Conservation (phyloP, 2,797 vertebrate genomes). For the Phoebastria nigripes region DNA sequence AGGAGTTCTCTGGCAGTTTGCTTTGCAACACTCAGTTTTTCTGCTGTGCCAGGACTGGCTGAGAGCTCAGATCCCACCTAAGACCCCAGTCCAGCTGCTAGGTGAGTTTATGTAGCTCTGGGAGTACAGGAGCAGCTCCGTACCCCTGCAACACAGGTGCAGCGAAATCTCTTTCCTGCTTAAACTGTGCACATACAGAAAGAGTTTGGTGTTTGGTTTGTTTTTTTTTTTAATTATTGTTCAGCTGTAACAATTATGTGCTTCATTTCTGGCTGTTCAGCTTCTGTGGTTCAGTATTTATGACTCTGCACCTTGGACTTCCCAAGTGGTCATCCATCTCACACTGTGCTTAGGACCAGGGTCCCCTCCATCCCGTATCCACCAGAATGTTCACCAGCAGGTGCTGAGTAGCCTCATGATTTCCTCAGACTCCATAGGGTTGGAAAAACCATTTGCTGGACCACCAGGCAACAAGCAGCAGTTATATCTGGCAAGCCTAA, state of each 20-base stretch:
- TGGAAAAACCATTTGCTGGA: conserved; percentile 4
- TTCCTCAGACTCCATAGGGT: background rate
- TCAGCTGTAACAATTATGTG: background rate
- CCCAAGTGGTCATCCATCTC: background rate
- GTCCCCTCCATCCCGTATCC: background rate
- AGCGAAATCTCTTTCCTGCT: background rate
- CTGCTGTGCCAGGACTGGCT: background rate
- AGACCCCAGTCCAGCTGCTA: background rate
- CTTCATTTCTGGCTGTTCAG: background rate
- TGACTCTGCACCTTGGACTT: background rate
- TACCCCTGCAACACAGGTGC: background rate
- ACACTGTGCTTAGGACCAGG: background rate
- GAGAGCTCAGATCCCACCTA: background rate
- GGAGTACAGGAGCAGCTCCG: background rate
- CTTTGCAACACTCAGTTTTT: background rate
- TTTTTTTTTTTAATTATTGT: background rate
- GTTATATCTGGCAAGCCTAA: background rate
- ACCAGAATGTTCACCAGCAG: background rate
- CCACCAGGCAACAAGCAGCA: background rate
- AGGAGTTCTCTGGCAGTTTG: background rate
- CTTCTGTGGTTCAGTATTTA: background rate
- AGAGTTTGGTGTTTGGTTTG: background rate
- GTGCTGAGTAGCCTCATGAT: background rate
- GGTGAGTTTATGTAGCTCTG: background rate
- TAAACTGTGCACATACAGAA: background rate